Percentiles rank a stretch among this genome's conserved stretches.
Conservation (phyloP, 23 tunicate genomes). For the Botrylloides violaceus region DNA sequence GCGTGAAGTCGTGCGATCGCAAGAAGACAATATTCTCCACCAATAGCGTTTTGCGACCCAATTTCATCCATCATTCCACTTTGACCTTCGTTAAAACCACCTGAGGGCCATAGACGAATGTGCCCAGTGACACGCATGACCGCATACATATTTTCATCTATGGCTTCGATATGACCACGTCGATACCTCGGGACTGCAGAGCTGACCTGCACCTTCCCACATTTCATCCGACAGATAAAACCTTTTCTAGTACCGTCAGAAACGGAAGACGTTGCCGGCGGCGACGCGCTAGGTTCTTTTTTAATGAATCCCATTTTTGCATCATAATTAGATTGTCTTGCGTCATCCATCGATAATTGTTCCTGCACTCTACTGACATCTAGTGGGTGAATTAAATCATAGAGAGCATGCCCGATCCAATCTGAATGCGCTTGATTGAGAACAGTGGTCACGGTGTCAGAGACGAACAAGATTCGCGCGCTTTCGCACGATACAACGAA, state of each 20-base stretch:
- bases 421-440: conserved; percentile 65
- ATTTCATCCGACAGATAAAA: conserved; percentile 75
- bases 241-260: conserved; percentile 57
- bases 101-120: conserved; percentile 79
- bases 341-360: conserved; percentile 46
- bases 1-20: conserved; percentile 80
- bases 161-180: conserved; percentile 12
- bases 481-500: conserved; percentile 75
- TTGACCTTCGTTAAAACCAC: conserved; percentile 41
- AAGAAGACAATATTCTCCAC: conserved; percentile 53
- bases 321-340: conserved; percentile 51
- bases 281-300: conserved; percentile 72
- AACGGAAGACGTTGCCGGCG: conserved; percentile 32
- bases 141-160: conserved; percentile 42
- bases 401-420: conserved; percentile 59
- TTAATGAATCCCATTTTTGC: conserved; percentile 76
- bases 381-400: conserved; percentile 78
- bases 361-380: conserved; percentile 71
- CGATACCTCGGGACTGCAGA: conserved; percentile 27
- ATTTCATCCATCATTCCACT: conserved; percentile 50
- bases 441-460: conserved; percentile 84
- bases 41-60: background rate
- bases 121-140: conserved; percentile 85
- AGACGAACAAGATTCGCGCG: conserved; percentile 68
- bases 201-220: conserved; percentile 51